phyloP scores from a whole-genome alignment of 2,888 invertebrate species.

The Oeneis ivallda region DNA sequence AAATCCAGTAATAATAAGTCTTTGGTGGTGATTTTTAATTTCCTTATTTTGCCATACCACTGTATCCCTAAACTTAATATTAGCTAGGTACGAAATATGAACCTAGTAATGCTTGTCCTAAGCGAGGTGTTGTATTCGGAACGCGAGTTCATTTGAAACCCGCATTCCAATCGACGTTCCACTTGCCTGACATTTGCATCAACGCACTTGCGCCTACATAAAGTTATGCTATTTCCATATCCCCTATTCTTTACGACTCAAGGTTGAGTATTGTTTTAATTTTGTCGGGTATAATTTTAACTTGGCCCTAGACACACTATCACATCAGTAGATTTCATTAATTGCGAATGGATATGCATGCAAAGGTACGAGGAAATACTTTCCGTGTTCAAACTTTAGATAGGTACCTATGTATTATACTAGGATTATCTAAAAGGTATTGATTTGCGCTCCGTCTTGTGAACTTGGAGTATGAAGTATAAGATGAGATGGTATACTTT shows the following conservation, averaged over 20 bases:
- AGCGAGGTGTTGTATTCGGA: slow-evolving; percentile 48
- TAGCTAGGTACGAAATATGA: slow-evolving; percentile 7
- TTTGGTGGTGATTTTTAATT: too few species aligned
- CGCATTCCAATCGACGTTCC: slow-evolving; percentile 65
- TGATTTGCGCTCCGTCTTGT: too few species aligned
- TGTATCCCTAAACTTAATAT: neutral
- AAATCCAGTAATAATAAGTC: neutral
- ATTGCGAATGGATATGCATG: slow-evolving; percentile 37
- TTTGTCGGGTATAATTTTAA: slow-evolving; percentile 28
- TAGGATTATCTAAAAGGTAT: too few species aligned
- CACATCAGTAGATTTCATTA: slow-evolving; percentile 37
- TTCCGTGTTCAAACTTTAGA: neutral
- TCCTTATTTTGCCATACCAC: neutral
- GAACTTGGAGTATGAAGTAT: too few species aligned
- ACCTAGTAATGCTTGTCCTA: slow-evolving; percentile 8
- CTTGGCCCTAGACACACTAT: slow-evolving; percentile 22
- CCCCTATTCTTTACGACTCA: slow-evolving; percentile 37
- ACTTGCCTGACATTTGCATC: slow-evolving; percentile 67
- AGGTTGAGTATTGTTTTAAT: slow-evolving; percentile 37
- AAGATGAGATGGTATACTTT: too few species aligned
- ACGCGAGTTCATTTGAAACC: slow-evolving; percentile 52
- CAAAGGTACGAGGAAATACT: slow-evolving; percentile 21
- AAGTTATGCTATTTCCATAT: slow-evolving; percentile 41
- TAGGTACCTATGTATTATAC: neutral
- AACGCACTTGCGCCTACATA: slow-evolving; percentile 46